Percentiles rank a stretch among this genome's conserved stretches.
These are phyloP conservation scores for Anoplopoma fimbria DNA, from an alignment of 2,113 vertebrate genomes.

Conservation along the genomic window DNA sequence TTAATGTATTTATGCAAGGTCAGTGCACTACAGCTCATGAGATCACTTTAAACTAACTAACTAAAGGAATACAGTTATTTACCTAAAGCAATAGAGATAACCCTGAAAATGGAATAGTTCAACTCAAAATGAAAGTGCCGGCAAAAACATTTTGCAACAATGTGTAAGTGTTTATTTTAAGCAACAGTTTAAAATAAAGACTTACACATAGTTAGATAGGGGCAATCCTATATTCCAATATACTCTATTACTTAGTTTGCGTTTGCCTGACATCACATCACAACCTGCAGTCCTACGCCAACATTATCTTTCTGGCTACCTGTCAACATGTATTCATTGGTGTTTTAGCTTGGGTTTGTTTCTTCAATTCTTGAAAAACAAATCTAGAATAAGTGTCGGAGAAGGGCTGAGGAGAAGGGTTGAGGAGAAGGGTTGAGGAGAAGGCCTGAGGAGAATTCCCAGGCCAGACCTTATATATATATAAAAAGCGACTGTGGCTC, in stretches of 20 bases:
- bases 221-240: too few species aligned
- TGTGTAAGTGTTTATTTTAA: too few species aligned
- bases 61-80: background rate
- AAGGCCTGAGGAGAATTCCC: too few species aligned
- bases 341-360: background rate
- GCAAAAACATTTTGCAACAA: too few species aligned
- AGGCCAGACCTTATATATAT: too few species aligned
- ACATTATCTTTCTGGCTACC: background rate
- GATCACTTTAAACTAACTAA: background rate
- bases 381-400: constrained; percentile 11
- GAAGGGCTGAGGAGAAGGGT: too few species aligned
- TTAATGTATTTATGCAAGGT: too few species aligned
- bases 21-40: too few species aligned
- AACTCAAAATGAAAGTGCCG: background rate
- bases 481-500: too few species aligned
- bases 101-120: background rate
- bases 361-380: background rate
- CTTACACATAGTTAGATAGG: too few species aligned
- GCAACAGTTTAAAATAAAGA: too few species aligned
- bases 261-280: background rate
- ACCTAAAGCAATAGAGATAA: background rate
- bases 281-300: background rate
- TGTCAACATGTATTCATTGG: background rate
- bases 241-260: background rate
- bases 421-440: too few species aligned